Conservation (phyloP, 2,888 invertebrate species). For the Cryptophagus acutangulus region DNA sequence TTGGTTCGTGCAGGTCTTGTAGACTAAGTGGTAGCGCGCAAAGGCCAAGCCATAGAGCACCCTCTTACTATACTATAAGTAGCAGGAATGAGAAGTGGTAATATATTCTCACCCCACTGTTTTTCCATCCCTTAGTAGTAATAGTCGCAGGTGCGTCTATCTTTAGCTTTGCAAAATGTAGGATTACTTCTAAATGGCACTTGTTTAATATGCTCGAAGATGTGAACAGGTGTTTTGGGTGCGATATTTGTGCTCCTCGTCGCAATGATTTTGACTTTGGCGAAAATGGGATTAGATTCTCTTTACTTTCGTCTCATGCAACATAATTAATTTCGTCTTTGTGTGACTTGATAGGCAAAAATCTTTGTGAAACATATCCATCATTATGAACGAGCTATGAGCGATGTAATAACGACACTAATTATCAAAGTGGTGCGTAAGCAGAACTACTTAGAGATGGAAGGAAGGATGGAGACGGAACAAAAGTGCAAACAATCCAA, state of each 20-base stretch:
- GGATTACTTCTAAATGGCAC: constrained; percentile 13
- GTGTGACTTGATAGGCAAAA: too few species aligned
- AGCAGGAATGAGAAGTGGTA: constrained; percentile 5
- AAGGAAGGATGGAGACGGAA: too few species aligned
- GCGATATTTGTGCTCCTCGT: constrained; percentile 11
- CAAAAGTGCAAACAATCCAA: too few species aligned
- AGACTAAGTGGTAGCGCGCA: too few species aligned
- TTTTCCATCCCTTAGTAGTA: not conserved
- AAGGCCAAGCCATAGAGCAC: too few species aligned
- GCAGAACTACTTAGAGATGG: too few species aligned
- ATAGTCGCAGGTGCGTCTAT: constrained; percentile 11
- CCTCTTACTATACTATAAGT: not conserved
- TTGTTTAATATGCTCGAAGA: constrained; percentile 15
- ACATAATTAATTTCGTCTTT: not conserved
- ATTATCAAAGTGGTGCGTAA: too few species aligned
- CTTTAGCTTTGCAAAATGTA: constrained; percentile 10
- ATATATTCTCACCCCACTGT: constrained; percentile 9
- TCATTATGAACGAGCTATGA: too few species aligned
- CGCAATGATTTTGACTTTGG: constrained; percentile 14
- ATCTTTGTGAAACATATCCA: too few species aligned
- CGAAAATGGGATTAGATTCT: constrained; percentile 2
- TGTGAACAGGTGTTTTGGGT: constrained; percentile 15
- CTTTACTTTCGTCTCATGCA: not conserved
- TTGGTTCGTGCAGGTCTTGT: not conserved
- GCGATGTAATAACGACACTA: too few species aligned